Conservation (phyloP, 2,113 vertebrate species). For the Megaceryle torquata region DNA sequence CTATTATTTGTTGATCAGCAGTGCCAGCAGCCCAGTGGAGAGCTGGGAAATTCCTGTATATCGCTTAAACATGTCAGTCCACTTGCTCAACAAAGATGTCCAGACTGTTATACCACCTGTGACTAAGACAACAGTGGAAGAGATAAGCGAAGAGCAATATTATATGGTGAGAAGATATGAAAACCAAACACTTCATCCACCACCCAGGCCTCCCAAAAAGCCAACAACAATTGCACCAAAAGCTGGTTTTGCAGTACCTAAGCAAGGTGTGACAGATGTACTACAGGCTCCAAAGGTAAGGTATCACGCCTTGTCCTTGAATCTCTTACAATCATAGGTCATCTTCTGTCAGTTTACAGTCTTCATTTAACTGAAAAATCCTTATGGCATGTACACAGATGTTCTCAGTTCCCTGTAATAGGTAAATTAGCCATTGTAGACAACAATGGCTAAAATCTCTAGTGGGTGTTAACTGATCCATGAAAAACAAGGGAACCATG, state of each 20-base stretch:
- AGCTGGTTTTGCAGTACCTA: not conserved
- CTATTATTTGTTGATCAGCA: constrained; percentile 79
- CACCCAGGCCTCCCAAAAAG: constrained; percentile 84
- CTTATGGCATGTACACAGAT: constrained; percentile 20
- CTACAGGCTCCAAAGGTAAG: constrained; percentile 66
- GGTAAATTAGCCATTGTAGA: constrained; percentile 32
- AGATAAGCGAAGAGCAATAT: constrained; percentile 81
- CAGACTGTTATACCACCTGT: not conserved
- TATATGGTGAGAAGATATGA: constrained; percentile 82
- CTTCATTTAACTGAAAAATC: constrained; percentile 5
- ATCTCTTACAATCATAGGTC: not conserved
- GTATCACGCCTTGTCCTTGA: not conserved
- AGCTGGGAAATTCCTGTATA: constrained; percentile 81
- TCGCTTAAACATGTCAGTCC: constrained; percentile 72
- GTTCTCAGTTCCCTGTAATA: not conserved
- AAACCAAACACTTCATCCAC: constrained; percentile 71
- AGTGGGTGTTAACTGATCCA: constrained; percentile 18
- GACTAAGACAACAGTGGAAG: constrained; percentile 72
- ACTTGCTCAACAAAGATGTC: constrained; percentile 57
- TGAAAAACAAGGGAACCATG: constrained; percentile 22
- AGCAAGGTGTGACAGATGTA: not conserved
- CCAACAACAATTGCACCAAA: constrained; percentile 35
- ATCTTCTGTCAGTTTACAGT: not conserved
- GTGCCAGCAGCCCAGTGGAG: constrained; percentile 55
- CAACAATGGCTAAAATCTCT: constrained; percentile 6